Percentiles rank a stretch among this genome's conserved stretches.
These are phyloP conservation scores for Leucopsar rothschildi DNA, from an alignment of 2,113 vertebrate species.

Conservation along the genomic window DNA sequence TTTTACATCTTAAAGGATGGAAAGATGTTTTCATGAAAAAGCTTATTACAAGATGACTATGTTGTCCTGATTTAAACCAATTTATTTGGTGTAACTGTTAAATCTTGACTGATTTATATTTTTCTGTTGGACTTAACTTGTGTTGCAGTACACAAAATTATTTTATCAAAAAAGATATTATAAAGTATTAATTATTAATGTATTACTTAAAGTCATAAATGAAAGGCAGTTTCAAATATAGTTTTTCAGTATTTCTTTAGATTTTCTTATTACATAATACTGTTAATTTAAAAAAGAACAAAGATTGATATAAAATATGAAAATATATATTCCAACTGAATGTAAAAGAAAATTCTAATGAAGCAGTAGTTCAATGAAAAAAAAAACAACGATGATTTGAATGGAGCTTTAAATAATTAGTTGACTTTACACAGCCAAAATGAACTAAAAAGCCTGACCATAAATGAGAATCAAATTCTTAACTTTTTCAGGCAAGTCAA, in stretches of 20 bases:
- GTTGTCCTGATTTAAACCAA: not conserved
- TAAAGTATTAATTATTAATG: not conserved
- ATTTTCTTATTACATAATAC: not conserved
- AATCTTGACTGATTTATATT: not conserved
- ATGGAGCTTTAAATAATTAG: not conserved
- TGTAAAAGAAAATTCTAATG: not conserved
- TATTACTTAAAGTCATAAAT: not conserved
- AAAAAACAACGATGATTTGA: not conserved
- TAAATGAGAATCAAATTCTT: not conserved
- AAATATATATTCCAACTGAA: not conserved
- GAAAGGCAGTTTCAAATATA: not conserved
- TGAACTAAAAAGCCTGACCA: not conserved
- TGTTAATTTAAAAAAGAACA: not conserved
- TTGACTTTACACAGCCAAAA: not conserved
- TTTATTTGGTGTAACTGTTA: not conserved
- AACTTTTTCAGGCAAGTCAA: not conserved
- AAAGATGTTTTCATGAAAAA: not conserved
- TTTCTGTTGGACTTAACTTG: not conserved
- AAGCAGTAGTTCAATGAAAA: not conserved
- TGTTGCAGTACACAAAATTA: not conserved
- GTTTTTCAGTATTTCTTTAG: not conserved
- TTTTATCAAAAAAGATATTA: not conserved
- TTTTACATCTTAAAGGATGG: not conserved
- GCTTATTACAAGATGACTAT: not conserved
- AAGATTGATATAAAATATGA: not conserved